Percentiles rank a stretch among this genome's conserved stretches.
phyloP scores from a whole-genome alignment of 1,140 invertebrate genomes.

The Cydia strobilella region DNA sequence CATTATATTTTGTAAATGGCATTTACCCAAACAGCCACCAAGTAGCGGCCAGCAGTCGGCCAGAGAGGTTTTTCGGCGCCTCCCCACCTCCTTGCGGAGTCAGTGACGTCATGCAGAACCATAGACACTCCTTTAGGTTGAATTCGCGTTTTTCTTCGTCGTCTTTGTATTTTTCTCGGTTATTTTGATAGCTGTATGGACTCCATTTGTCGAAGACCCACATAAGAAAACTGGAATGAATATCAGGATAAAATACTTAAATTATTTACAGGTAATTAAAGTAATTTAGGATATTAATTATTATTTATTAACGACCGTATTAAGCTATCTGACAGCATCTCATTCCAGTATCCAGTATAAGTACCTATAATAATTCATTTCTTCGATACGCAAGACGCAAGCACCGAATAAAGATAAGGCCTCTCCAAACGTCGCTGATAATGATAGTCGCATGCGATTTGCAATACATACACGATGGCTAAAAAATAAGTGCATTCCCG shows the following conservation, averaged over 20 bases:
- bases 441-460: too few relatives aligned
- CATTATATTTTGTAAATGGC: constrained; percentile 12
- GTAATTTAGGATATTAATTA: too few relatives aligned
- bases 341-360: too few relatives aligned
- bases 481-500: too few relatives aligned
- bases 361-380: too few relatives aligned
- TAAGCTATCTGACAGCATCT: too few relatives aligned
- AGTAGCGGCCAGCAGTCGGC: constrained; percentile 94
- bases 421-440: too few relatives aligned
- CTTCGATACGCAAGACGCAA: too few relatives aligned
- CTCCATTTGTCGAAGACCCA: constrained; percentile 98
- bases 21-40: constrained; percentile 96
- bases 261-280: neutral
- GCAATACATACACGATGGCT: too few relatives aligned
- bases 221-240: constrained; percentile 88
- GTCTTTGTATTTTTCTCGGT: constrained; percentile 94
- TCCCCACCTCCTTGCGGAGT: constrained; percentile 98
- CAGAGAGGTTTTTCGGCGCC: constrained; percentile 96
- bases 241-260: neutral
- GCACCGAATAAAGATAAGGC: too few relatives aligned
- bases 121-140: constrained; percentile 96
- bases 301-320: too few relatives aligned
- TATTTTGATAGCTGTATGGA: constrained; percentile 98
- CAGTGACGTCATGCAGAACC: constrained; percentile 99
- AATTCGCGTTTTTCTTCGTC: constrained; percentile 98